Percentiles rank a stretch among this genome's conserved stretches.
Evolutionary conservation across 1,140 invertebrate species (phyloP).

Genomic region (Drosophila orosa): DNA sequence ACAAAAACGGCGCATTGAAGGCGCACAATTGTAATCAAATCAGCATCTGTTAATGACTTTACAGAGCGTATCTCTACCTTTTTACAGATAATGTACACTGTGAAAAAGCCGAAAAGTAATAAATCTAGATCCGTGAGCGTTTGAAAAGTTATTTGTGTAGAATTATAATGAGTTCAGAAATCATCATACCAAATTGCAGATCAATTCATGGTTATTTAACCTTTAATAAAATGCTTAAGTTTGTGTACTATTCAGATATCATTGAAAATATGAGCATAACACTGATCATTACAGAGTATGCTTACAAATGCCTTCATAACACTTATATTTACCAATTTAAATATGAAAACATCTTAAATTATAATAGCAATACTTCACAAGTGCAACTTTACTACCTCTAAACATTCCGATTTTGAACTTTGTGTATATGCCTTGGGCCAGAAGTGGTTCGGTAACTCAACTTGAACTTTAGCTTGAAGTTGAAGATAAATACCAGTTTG

Average conservation of each 20-base stretch:
- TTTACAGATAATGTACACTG: conserved; percentile 25
- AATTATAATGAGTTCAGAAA: not conserved
- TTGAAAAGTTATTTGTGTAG: not conserved
- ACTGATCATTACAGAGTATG: not conserved
- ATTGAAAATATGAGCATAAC: not conserved
- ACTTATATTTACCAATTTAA: not conserved
- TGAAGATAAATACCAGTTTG: not conserved
- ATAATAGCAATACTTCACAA: not conserved
- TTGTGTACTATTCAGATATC: not conserved
- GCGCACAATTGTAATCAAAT: conserved; percentile 61
- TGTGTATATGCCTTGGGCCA: not conserved
- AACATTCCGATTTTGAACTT: not conserved
- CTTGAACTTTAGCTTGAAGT: conserved; percentile 8
- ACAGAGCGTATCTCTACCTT: conserved; percentile 47
- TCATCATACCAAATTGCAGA: not conserved
- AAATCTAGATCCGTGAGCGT: not conserved
- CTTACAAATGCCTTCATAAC: not conserved
- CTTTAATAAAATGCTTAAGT: not conserved
- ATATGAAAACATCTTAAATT: not conserved
- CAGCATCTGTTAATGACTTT: conserved; percentile 73
- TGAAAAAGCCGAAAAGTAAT: not conserved
- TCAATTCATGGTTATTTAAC: not conserved
- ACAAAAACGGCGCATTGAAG: conserved; percentile 2
- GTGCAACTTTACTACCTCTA: not conserved
- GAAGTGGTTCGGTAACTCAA: conserved; percentile 5